These are phyloP conservation scores for Rallus crepitans DNA, from an alignment of 2,797 vertebrate species.

Conservation along the genomic window DNA sequence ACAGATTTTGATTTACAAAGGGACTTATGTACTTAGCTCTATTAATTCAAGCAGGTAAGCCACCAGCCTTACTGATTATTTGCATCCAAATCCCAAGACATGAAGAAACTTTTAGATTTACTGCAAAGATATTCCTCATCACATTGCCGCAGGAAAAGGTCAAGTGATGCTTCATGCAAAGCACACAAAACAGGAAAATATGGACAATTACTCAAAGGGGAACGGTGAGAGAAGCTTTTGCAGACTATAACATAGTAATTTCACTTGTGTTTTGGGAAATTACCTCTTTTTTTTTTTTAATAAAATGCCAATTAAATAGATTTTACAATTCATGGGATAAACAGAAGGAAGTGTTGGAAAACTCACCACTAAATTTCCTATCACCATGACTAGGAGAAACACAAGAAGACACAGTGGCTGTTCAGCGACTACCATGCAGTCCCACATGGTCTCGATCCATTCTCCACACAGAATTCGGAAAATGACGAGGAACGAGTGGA, in stretches of 20 bases:
- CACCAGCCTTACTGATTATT: neutral
- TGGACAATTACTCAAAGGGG: neutral
- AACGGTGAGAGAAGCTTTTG: neutral
- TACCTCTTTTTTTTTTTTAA: neutral
- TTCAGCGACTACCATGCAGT: slow-evolving; percentile 88
- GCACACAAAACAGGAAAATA: neutral
- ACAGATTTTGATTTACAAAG: neutral
- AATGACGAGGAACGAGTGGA: slow-evolving; percentile 94
- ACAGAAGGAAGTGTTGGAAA: neutral
- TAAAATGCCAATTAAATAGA: neutral
- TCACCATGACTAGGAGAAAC: slow-evolving; percentile 96
- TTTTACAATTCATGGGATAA: neutral
- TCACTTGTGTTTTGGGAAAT: neutral
- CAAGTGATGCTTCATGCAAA: neutral
- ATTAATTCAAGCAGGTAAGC: neutral
- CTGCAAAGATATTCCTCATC: neutral
- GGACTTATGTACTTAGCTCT: neutral
- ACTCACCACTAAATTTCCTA: slow-evolving; percentile 98
- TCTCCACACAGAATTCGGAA: slow-evolving; percentile 89
- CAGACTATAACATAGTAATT: neutral
- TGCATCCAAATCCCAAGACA: neutral
- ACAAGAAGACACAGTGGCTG: slow-evolving; percentile 89
- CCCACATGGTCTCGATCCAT: slow-evolving; percentile 94
- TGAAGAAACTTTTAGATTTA: neutral
- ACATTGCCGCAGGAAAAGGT: neutral